Evolutionary conservation across 2,797 vertebrate species (phyloP).

Genomic region (Fratercula arctica): DNA sequence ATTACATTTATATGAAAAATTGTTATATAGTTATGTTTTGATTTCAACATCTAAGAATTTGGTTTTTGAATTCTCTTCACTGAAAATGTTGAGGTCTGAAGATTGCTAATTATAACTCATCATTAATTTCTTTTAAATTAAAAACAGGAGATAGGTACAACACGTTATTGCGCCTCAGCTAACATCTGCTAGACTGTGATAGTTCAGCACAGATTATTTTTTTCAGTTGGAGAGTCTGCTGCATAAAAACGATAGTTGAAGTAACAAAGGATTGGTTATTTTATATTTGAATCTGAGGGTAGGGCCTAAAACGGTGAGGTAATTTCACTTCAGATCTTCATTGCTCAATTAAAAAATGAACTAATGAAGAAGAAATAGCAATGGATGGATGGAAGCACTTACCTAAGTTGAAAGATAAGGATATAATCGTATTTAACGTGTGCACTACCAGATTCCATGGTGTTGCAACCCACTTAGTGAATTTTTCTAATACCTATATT

Average conservation of each 20-base stretch:
- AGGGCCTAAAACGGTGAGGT: background rate
- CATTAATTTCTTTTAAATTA: background rate
- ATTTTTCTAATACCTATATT: background rate
- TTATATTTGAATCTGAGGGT: background rate
- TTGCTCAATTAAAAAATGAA: background rate
- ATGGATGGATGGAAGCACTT: background rate
- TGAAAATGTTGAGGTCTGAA: background rate
- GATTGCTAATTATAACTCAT: background rate
- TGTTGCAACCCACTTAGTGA: background rate
- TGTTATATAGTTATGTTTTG: background rate
- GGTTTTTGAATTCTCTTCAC: background rate
- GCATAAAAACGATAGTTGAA: background rate
- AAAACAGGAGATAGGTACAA: background rate
- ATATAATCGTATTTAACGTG: background rate
- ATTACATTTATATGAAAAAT: background rate
- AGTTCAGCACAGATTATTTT: background rate
- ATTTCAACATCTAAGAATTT: background rate
- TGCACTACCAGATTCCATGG: background rate
- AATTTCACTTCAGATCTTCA: background rate
- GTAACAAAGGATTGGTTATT: background rate
- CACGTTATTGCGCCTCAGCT: background rate
- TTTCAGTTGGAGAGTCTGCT: background rate
- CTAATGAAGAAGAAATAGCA: background rate
- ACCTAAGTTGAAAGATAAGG: background rate
- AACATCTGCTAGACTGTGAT: background rate